A percentile compares a stretch with the other conserved stretches of the same genome.
Evolutionary conservation across 2,888 invertebrate genomes (phyloP).

Genomic region (Eilema griseolum): DNA sequence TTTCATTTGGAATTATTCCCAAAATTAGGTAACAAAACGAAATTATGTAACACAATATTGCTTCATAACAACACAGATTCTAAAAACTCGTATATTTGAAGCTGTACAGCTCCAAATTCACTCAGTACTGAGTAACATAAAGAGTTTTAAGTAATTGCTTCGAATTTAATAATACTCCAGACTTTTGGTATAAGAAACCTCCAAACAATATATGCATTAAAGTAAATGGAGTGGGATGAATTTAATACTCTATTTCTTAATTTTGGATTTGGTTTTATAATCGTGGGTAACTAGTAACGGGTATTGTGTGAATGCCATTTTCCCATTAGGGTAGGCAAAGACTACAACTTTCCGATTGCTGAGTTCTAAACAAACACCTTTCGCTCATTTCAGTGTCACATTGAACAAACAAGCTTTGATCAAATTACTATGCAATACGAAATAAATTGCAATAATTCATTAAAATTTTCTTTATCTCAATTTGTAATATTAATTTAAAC

Average conservation of each 20-base stretch:
- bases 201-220: no score
- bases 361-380: no score
- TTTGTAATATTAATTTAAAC: no score
- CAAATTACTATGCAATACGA: no score
- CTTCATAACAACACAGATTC: not conserved
- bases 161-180: not conserved
- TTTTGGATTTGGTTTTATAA: not conserved
- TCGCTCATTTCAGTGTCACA: no score
- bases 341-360: no score
- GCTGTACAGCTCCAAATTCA: not conserved
- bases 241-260: not conserved
- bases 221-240: not conserved
- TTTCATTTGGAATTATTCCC: not conserved
- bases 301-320: no score
- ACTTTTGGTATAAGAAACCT: not conserved
- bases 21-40: conserved; percentile 1
- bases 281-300: not conserved
- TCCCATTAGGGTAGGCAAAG: no score
- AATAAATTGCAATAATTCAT: no score
- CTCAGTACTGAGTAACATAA: not conserved
- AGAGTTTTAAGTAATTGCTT: not conserved
- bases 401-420: no score
- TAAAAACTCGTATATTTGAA: not conserved
- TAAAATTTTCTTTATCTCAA: no score
- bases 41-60: not conserved